phyloP scores from a whole-genome alignment of 2,888 invertebrate species.

The Pseudococcus viburni region DNA sequence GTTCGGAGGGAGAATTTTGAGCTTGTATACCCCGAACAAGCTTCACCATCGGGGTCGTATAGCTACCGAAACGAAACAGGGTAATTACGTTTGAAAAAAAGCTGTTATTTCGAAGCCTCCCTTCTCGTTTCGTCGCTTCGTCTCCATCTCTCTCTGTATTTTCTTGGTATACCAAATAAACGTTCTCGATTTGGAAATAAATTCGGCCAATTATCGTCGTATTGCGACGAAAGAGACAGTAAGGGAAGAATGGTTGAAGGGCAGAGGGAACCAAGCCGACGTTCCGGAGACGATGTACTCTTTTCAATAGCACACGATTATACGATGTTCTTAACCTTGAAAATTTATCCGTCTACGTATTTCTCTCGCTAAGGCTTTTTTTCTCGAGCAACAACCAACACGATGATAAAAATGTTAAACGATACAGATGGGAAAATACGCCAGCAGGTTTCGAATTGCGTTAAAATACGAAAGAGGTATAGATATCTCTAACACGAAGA shows the following conservation, averaged over 20 bases:
- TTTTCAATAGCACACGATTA: not conserved
- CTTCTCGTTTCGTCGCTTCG: not conserved
- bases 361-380: not conserved
- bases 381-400: not conserved
- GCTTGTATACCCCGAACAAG: no score
- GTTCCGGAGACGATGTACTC: not conserved
- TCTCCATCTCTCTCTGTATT: not conserved
- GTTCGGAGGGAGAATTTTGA: no score
- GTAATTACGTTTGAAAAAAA: not conserved
- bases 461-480: not conserved
- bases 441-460: conserved; percentile 1
- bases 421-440: not conserved
- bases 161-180: not conserved
- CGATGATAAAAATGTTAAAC: conserved; percentile 10
- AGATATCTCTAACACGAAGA: not conserved
- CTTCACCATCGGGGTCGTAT: not conserved
- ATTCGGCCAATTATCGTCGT: not conserved
- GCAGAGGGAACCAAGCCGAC: not conserved
- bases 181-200: not conserved
- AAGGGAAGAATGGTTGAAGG: not conserved
- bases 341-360: not conserved
- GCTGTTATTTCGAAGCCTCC: not conserved
- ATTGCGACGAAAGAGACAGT: not conserved
- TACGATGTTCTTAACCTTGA: not conserved
- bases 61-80: not conserved